Base-by-base conservation (phyloP, 2,888 invertebrate species). In the Nomada fabriciana region DNA sequence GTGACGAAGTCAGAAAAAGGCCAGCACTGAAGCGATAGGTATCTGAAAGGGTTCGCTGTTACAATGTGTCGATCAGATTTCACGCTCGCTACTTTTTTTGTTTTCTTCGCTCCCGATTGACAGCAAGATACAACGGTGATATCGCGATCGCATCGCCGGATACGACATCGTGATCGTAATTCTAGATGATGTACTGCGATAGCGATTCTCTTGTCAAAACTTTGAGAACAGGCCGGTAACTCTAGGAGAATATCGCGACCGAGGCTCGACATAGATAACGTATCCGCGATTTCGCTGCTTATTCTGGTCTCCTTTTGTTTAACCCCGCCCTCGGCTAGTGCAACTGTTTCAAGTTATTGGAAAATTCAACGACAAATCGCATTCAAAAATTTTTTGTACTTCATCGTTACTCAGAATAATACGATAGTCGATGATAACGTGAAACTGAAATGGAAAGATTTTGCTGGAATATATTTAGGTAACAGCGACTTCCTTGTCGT, bases 91-190 rank as follows among this genome's bases (percentile, higher is more conserved):
- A 10, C n/a, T 25, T 36, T n/a, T 25, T 43, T 53, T 25, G 3
- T 36, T 36, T 36, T 5, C 9, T 18, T 29, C 5, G n/a, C 15
- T 2, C 36, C 5, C 36, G 42, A 43, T 63, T 52, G 9, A 43
- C 61, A 23, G 42, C 25, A 15, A 15, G 63, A 55, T 64, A 43
- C 25, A 53, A 53, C 63, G 60, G 36, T 29, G 61, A 53, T 43
- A 65, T 70, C 15, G 29, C 59, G 55, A 73, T 55, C 60, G 72
- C 73, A 82, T 82, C 77, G 60, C 42, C 76, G 71, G 55, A 67
- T 64, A 82, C 76, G 60, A 82, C 50, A 11, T 42, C 65, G 70
- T 57, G 70, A 82, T 72, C 67, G 83, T 67, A 80, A 74, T 80
- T 76, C 69, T 71, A 72, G 71, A 69, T 72, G 73, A 84, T 69